Percentiles rank a stretch among this genome's conserved stretches.
Conservation (phyloP, 2,797 vertebrate species). For the Neomorphus geoffroyi region DNA sequence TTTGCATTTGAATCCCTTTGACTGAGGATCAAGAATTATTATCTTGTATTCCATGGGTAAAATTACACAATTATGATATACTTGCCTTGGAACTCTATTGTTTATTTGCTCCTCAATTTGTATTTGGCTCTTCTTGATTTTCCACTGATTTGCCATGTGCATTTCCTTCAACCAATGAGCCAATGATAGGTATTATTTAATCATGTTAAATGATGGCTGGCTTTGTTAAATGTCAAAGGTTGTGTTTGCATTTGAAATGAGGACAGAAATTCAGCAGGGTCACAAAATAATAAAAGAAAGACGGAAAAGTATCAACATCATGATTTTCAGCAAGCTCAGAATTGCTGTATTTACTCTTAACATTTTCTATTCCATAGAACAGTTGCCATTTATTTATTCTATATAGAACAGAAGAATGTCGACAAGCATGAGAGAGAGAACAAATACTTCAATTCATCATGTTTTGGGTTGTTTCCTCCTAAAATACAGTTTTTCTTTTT, state of each 20-base stretch:
- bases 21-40: background rate
- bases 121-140: background rate
- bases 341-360: background rate
- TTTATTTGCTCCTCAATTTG: background rate
- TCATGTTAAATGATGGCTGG: background rate
- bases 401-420: background rate
- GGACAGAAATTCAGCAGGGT: background rate
- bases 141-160: background rate
- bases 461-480: background rate
- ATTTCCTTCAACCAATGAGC: background rate
- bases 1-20: background rate
- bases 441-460: background rate
- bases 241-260: background rate
- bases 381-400: background rate
- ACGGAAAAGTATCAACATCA: background rate
- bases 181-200: background rate
- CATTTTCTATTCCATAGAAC: background rate
- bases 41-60: background rate
- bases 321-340: background rate
- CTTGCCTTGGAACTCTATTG: background rate
- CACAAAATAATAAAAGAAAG: background rate
- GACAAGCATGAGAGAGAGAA: background rate
- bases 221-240: background rate
- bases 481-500: background rate
- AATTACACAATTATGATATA: background rate